Evolutionary conservation across 2,113 vertebrate genomes (phyloP).

Genomic region (Ascaphus truei): DNA sequence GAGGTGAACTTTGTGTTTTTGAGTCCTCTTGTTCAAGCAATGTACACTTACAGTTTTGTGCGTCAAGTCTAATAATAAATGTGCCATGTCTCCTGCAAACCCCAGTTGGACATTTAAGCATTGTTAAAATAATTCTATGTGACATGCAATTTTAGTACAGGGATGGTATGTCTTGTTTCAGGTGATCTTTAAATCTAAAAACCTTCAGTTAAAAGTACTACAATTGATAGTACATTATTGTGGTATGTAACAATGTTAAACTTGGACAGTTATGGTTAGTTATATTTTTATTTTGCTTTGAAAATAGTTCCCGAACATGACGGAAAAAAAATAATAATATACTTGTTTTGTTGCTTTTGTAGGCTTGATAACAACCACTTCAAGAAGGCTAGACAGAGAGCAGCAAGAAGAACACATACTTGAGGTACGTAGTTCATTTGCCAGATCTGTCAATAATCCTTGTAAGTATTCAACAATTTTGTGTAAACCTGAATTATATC

Average conservation of each 20-base stretch:
- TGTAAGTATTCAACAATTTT: too few relatives aligned
- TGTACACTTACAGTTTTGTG: slow-evolving; percentile 1
- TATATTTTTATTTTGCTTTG: too few relatives aligned
- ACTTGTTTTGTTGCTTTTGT: slow-evolving; percentile 39
- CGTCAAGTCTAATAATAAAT: neutral
- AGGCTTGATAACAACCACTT: slow-evolving; percentile 93
- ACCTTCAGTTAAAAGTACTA: too few relatives aligned
- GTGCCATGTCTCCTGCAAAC: neutral
- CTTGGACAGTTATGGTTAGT: too few relatives aligned
- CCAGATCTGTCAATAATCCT: too few relatives aligned
- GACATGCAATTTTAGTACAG: neutral
- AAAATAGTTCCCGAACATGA: too few relatives aligned
- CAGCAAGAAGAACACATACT: slow-evolving; percentile 92
- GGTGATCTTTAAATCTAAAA: too few relatives aligned
- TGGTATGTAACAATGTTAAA: too few relatives aligned
- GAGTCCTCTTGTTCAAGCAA: neutral
- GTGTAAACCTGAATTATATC: slow-evolving; percentile 2
- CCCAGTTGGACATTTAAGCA: neutral
- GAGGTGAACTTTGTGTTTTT: neutral
- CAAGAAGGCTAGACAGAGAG: slow-evolving; percentile 89
- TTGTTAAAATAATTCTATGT: neutral
- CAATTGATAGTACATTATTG: too few relatives aligned
- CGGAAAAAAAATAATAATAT: neutral
- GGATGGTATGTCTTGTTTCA: too few relatives aligned
- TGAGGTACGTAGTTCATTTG: slow-evolving; percentile 73